A percentile compares a stretch with the other conserved stretches of the same genome.
Evolutionary conservation across 2,888 invertebrate genomes (phyloP).

Genomic region (Torymus texanus): DNA sequence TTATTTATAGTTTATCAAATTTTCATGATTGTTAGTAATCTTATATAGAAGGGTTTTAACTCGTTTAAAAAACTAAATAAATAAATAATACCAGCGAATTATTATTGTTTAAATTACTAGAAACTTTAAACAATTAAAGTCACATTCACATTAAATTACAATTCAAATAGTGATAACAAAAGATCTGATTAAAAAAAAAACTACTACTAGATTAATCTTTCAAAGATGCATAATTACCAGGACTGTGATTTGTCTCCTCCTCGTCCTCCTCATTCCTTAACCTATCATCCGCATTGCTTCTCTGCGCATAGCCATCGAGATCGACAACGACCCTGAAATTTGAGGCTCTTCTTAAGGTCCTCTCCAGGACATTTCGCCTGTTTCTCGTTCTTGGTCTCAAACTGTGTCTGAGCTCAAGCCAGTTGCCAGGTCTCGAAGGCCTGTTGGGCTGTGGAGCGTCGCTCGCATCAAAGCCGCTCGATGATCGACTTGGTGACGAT

Average conservation of each 20-base stretch:
- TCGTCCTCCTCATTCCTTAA: conserved; percentile 57
- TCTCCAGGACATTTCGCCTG: conserved; percentile 1
- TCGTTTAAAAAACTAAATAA: too few relatives aligned
- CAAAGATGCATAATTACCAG: conserved; percentile 25
- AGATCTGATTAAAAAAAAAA: too few relatives aligned
- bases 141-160: too few relatives aligned
- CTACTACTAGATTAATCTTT: not conserved
- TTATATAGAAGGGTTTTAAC: too few relatives aligned
- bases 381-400: conserved; percentile 59
- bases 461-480: conserved; percentile 59
- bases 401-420: conserved; percentile 63
- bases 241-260: conserved; percentile 50
- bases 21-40: too few relatives aligned
- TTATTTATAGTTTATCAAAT: too few relatives aligned
- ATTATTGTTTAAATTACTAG: too few relatives aligned
- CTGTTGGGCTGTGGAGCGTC: conserved; percentile 62
- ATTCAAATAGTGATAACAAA: too few relatives aligned
- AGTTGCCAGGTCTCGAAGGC: conserved; percentile 63
- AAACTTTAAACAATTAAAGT: too few relatives aligned
- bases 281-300: conserved; percentile 37
- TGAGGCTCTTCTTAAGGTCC: conserved; percentile 35
- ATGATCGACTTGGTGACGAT: conserved; percentile 51
- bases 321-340: conserved; percentile 63
- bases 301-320: conserved; percentile 40
- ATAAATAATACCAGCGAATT: too few relatives aligned